Evolutionary conservation across 2,888 invertebrate genomes (phyloP).

Genomic region (Rotaria socialis): DNA sequence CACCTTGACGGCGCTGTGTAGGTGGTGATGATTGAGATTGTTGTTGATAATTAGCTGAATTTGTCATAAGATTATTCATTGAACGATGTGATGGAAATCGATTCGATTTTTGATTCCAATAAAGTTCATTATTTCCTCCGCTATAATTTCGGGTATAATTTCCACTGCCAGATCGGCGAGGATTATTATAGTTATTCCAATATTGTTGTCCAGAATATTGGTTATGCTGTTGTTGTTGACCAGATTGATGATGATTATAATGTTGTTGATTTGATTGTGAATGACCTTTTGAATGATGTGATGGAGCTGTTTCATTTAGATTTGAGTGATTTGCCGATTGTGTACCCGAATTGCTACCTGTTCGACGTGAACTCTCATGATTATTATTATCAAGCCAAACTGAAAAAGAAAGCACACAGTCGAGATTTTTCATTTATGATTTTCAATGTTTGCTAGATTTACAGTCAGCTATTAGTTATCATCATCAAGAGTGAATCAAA

Average conservation of each 20-base stretch:
- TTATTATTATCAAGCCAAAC: constrained; percentile 8
- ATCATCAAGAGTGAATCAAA: too few relatives aligned
- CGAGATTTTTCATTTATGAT: too few relatives aligned
- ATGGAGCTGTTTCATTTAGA: not conserved
- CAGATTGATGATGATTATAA: not conserved
- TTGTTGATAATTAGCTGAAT: constrained; percentile 16
- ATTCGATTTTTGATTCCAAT: not conserved
- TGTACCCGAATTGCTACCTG: not conserved
- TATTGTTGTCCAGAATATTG: constrained; percentile 1
- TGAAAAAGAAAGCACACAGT: not conserved
- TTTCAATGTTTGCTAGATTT: not conserved
- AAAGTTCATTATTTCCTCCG: not conserved
- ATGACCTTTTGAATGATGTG: not conserved
- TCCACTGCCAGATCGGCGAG: constrained; percentile 10
- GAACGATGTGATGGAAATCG: constrained; percentile 25
- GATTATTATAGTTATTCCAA: constrained; percentile 16
- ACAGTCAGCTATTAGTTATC: not conserved
- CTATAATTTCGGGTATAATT: constrained; percentile 4
- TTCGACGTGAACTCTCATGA: not conserved
- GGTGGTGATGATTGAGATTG: constrained; percentile 29
- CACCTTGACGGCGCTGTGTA: not conserved
- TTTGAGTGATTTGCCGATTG: not conserved
- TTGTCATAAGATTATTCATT: constrained; percentile 7
- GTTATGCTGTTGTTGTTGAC: not conserved
- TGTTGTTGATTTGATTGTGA: constrained; percentile 17